Evolutionary conservation across 2,113 vertebrate species (phyloP), one percentile per base, ranked within the genome.

Genomic region (Paraplagusia blochii): DNA sequence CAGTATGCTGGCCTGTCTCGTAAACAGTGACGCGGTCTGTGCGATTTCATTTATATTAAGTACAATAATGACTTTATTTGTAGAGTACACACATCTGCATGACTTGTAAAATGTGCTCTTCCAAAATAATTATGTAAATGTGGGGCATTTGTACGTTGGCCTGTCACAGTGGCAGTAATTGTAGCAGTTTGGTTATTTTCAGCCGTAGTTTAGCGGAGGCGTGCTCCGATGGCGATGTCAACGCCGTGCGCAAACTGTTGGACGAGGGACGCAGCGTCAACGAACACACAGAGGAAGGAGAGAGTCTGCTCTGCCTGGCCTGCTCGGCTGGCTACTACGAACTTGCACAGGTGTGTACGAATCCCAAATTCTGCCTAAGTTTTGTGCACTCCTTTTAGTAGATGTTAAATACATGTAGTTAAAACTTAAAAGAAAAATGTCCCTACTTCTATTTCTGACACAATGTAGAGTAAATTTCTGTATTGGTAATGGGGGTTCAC

Each of bases 141-240:
- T 73, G 36, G 73, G 81, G 63, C 66, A 70, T 59, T 19, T 80
- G 69, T 85, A 66, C 80, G 72, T 61, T 83, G 69, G 76, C 87
- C 87, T 87, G 91, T 77, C 88, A 88, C 90, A 90, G 89, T 88
- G 78, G 88, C 89, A 85, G 90, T 92, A 92, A 92, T 91, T 91
- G 90, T 91, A 92, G 91, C 88, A 91, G 89, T 92, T 84, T 92
- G 91, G 90, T 92, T 91, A 91, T 91, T 95, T 94, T 79, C 85
- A 99, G 97, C 92, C 97, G 97, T 89, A 99, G 97, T 89, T 90
- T 99, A 89, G 96, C 97, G 60, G 96, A 99, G 85, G 97, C 97
- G 39, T 99, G 97, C 88, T 99, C 97, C 0, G 97, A 99, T 74
- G 97, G 97, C 47, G 97, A 99, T 83, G 97, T 98, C 33, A 99